phyloP scores from a whole-genome alignment of 1,140 invertebrate species.

The Camponotus pennsylvanicus region DNA sequence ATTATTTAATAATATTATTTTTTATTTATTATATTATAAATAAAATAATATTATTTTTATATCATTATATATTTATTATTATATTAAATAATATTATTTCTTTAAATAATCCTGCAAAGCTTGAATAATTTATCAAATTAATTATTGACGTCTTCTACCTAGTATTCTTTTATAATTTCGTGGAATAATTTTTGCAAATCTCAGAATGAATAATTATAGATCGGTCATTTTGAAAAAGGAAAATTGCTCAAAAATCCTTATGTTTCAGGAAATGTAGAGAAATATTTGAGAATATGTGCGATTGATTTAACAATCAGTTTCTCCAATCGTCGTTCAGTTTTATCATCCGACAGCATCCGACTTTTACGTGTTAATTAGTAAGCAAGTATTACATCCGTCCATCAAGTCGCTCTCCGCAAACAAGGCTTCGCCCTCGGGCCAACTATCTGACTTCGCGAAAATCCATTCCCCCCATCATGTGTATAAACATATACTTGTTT shows the following conservation, averaged over 20 bases:
- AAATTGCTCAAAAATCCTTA: not conserved
- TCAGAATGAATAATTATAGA: not conserved
- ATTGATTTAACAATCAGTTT: conserved; percentile 19
- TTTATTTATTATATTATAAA: no score
- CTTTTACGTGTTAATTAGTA: conserved; percentile 57
- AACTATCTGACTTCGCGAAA: not conserved
- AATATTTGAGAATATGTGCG: not conserved
- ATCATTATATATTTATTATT: no score
- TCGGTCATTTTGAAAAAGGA: not conserved
- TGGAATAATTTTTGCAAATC: no score
- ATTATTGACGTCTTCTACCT: not conserved
- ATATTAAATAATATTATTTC: no score
- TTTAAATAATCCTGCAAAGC: no score
- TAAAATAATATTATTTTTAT: no score
- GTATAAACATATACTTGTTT: no score
- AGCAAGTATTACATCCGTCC: not conserved
- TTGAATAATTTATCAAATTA: not conserved
- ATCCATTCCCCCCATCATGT: not conserved
- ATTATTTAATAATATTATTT: no score
- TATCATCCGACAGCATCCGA: conserved; percentile 23
- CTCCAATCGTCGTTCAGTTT: not conserved
- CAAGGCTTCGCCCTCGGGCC: not conserved
- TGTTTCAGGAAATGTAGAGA: not conserved
- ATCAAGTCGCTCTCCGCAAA: conserved; percentile 15
- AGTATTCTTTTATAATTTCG: not conserved